Conservation (phyloP, 2,888 invertebrate species). For the Mactromeris polynyma region DNA sequence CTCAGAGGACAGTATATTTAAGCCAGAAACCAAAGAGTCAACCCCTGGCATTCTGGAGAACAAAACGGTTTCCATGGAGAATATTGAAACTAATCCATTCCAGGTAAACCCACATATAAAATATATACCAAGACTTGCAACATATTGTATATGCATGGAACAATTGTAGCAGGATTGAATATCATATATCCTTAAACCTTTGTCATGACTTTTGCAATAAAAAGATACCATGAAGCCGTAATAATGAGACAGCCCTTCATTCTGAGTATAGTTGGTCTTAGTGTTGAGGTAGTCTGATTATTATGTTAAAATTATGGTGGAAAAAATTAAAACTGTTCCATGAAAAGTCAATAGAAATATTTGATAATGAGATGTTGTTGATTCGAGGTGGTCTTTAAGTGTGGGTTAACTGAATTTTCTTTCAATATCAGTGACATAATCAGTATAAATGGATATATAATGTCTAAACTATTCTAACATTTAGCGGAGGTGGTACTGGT, state of each 20-base stretch:
- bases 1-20: constrained; percentile 96
- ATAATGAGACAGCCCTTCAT: too few species aligned
- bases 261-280: too few species aligned
- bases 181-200: too few species aligned
- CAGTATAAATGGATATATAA: neutral
- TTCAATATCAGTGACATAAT: neutral
- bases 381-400: too few species aligned
- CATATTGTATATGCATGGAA: neutral
- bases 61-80: constrained; percentile 82
- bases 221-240: too few species aligned
- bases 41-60: constrained; percentile 69
- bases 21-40: constrained; percentile 89
- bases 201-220: too few species aligned
- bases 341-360: too few species aligned
- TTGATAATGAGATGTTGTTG: too few species aligned
- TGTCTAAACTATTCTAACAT: neutral
- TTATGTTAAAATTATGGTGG: too few species aligned
- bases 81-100: constrained; percentile 37
- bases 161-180: neutral
- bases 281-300: too few species aligned
- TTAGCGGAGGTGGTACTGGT: neutral
- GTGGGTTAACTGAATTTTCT: neutral
- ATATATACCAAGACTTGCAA: neutral
- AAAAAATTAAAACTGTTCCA: too few species aligned
- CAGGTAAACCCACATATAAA: constrained; percentile 20